Percentiles rank a stretch among this genome's conserved stretches.
phyloP scores from a whole-genome alignment of 2,797 vertebrate genomes.

The Gobionotothen gibberifrons region DNA sequence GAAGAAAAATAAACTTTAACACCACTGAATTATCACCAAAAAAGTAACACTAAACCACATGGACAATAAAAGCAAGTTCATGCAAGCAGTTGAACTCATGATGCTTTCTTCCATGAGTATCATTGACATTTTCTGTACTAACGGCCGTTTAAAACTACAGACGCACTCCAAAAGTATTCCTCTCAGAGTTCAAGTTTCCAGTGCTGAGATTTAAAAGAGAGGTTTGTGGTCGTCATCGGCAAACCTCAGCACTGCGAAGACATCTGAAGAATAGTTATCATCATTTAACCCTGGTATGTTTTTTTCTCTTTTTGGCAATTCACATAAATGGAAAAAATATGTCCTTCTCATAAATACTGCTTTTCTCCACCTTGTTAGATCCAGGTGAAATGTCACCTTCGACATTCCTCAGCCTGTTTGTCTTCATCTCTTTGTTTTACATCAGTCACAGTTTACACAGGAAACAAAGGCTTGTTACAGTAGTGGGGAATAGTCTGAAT shows the following conservation, averaged over 20 bases:
- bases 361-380: background rate
- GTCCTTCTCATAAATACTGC: slow-evolving; percentile 37
- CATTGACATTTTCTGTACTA: slow-evolving; percentile 81
- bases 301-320: slow-evolving; percentile 59
- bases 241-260: slow-evolving; percentile 35
- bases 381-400: background rate
- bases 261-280: slow-evolving; percentile 20
- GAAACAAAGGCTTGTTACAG: slow-evolving; percentile 1
- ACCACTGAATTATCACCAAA: slow-evolving; percentile 18
- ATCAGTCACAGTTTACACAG: slow-evolving; percentile 37
- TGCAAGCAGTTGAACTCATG: slow-evolving; percentile 43
- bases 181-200: slow-evolving; percentile 1
- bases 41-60: slow-evolving; percentile 5
- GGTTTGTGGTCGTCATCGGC: slow-evolving; percentile 43
- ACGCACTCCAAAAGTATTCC: background rate
- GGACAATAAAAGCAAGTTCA: slow-evolving; percentile 45
- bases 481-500: background rate
- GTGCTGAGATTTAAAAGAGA: slow-evolving; percentile 44
- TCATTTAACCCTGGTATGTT: background rate
- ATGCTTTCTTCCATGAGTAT: slow-evolving; percentile 23
- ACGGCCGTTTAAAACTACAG: slow-evolving; percentile 61
- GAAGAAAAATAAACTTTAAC: slow-evolving; percentile 19
- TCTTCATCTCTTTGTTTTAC: slow-evolving; percentile 5
- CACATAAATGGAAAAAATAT: slow-evolving; percentile 45
- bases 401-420: slow-evolving; percentile 8